Base-by-base conservation (phyloP, 2,797 vertebrate genomes). In the Sebastes itinus region DNA sequence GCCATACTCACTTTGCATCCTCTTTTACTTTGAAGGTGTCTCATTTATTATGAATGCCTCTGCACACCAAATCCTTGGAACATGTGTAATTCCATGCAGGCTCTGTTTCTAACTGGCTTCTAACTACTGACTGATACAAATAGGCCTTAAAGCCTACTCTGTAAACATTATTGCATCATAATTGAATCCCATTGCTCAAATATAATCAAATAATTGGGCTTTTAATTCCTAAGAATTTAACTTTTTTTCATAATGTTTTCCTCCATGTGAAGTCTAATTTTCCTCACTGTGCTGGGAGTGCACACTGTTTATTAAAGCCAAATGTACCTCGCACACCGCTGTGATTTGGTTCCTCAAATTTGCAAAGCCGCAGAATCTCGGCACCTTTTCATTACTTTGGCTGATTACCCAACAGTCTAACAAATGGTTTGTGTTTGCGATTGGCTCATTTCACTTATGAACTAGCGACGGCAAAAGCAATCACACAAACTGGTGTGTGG, bases 391-490 rank as follows among this genome's bases (percentile, higher is more conserved):
- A 85, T 88, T 88, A 83, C 76, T 84, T 74, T 72, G 78, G 78
- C 86, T 85, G 67, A 89, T 89, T 88, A 84, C 76, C 59, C 81
- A 82, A 77, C 77, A 84, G 77, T 75, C 81, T 54, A 65, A 82
- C 83, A 87, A 87, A 87, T 75, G 80, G 72, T 77, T 76, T 1
- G 2, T 78, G 83, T 86, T 90, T 85, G 77, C 58, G 6, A 72
- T 71, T 60, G 90, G 80, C 84, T 91, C 80, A 74, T 89, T 92
- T 87, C 83, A 85, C 88, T 82, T 58, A 59, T 76, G 71, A 85
- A 85, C 73, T 14, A 71, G 60, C 18, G n/a, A 77, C 54, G 54
- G 63, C 75, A 27, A 76, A 90, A 72, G 72, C 81, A 80, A 86
- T 83, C 77, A 38, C 49, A 56, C 60, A 73, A 60, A 74, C 74